Evolutionary conservation across 2,113 vertebrate genomes (phyloP).

Genomic region (Nematolebias whitei): DNA sequence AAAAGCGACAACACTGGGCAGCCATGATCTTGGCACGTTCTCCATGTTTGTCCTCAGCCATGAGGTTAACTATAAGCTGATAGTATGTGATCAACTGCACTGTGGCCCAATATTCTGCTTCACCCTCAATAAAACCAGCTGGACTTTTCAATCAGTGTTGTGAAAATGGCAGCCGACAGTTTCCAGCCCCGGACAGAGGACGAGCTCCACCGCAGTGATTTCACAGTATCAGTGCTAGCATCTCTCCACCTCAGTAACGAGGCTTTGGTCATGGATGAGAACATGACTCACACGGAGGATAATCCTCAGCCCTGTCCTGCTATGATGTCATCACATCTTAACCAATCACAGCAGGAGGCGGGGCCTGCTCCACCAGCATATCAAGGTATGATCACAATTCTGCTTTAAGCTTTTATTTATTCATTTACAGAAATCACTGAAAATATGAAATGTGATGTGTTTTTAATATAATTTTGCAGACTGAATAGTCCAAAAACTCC

Average conservation of each 20-base stretch:
- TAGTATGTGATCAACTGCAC: conserved; percentile 62
- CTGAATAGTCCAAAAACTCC: no score
- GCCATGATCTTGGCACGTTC: conserved; percentile 53
- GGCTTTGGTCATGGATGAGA: conserved; percentile 39
- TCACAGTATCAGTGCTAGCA: conserved; percentile 40
- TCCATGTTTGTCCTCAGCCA: conserved; percentile 43
- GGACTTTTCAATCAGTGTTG: conserved; percentile 38
- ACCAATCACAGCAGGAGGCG: conserved; percentile 48
- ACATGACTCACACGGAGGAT: conserved; percentile 43
- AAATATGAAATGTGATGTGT: not conserved
- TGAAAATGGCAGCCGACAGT: conserved; percentile 65
- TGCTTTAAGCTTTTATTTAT: not conserved
- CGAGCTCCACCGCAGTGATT: conserved; percentile 37
- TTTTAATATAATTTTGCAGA: not conserved
- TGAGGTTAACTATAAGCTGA: conserved; percentile 65
- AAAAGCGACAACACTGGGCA: conserved; percentile 59
- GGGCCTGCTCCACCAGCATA: conserved; percentile 54
- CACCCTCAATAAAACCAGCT: conserved; percentile 36
- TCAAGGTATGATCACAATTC: conserved; percentile 51
- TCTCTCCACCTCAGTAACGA: conserved; percentile 62
- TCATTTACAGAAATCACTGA: not conserved
- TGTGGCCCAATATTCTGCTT: conserved; percentile 41
- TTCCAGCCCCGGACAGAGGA: conserved; percentile 41
- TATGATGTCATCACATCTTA: conserved; percentile 43
- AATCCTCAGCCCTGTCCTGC: conserved; percentile 48